These are phyloP conservation scores for Sphenodon punctatus DNA, from an alignment of 2,797 vertebrate species.

Conservation along the genomic window DNA sequence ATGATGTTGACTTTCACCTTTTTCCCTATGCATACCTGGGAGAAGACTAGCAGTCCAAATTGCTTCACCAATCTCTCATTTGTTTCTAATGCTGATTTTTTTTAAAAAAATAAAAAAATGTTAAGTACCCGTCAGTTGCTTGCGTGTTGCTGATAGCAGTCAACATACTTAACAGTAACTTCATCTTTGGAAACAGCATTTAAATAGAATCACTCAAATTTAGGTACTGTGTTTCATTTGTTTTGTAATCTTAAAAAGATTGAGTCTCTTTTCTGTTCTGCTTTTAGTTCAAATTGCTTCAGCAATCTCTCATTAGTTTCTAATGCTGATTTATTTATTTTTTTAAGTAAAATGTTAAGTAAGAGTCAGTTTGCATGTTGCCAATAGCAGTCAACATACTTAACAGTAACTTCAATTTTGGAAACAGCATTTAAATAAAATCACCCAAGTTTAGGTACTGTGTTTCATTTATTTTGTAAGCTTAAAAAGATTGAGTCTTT, in stretches of 20 bases:
- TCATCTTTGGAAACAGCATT: conserved; percentile 26
- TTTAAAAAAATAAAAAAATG: neutral
- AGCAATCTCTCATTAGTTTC: neutral
- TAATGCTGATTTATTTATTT: conserved; percentile 16
- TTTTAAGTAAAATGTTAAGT: neutral
- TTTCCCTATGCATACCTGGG: neutral
- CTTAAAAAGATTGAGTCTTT: too few species aligned
- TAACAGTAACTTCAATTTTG: conserved; percentile 50
- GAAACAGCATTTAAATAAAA: neutral
- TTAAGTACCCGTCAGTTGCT: conserved; percentile 19
- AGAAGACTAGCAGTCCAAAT: neutral
- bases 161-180: conserved; percentile 50
- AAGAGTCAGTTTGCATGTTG: conserved; percentile 20
- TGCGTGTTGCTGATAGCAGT: conserved; percentile 34
- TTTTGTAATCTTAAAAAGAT: too few species aligned
- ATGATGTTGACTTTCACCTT: neutral
- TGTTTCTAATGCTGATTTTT: neutral
- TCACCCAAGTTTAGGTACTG: neutral
- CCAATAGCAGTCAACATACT: conserved; percentile 42
- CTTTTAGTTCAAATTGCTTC: neutral
- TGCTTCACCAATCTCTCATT: neutral
- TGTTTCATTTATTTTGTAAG: conserved; percentile 21
- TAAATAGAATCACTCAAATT: neutral
- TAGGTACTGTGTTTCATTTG: too few species aligned
- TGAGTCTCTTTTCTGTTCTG: too few species aligned